Evolutionary conservation across 2,888 invertebrate genomes (phyloP).

Genomic region (Hyppa rectilinea): DNA sequence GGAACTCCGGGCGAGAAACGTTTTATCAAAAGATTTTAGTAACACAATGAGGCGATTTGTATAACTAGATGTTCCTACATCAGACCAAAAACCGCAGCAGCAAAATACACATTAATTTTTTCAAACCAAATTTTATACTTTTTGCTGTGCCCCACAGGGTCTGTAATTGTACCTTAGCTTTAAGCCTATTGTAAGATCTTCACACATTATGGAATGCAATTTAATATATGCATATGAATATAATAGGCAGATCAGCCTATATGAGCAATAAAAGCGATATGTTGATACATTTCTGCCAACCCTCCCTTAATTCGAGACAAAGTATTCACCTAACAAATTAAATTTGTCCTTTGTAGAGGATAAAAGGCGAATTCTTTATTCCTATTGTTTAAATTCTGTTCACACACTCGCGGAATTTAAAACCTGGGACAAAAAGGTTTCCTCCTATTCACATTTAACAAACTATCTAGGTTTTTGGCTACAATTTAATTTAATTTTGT

Average conservation of each 20-base stretch:
- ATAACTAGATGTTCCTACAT: not conserved
- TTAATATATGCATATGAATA: too few relatives aligned
- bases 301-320: not conserved
- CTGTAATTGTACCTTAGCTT: too few relatives aligned
- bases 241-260: not conserved
- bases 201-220: too few relatives aligned
- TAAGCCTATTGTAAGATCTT: too few relatives aligned
- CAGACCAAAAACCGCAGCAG: too few relatives aligned
- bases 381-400: constrained; percentile 40
- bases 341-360: constrained; percentile 35
- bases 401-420: constrained; percentile 34
- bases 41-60: not conserved
- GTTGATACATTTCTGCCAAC: not conserved
- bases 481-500: not conserved
- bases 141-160: too few relatives aligned
- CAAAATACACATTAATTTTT: too few relatives aligned
- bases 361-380: constrained; percentile 23
- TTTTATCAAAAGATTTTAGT: not conserved
- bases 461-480: not conserved
- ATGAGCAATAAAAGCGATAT: too few relatives aligned
- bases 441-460: not conserved
- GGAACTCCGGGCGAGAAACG: constrained; percentile 28
- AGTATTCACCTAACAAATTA: not conserved
- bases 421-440: constrained; percentile 32
- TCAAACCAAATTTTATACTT: too few relatives aligned